Conservation (phyloP, 2,888 invertebrate genomes). For the Hesperia comma region DNA sequence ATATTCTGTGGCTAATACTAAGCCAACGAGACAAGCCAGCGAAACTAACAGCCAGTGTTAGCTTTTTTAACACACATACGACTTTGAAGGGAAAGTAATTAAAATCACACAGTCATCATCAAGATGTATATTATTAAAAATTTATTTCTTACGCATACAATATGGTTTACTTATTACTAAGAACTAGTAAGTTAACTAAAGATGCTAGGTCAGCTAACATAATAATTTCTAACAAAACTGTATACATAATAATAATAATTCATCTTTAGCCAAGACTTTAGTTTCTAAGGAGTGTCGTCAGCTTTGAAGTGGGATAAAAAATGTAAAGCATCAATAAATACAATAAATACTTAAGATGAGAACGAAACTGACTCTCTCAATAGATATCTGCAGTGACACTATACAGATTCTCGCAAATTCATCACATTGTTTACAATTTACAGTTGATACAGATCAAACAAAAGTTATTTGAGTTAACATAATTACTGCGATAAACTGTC, state of each 20-base stretch:
- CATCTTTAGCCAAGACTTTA: constrained; percentile 59
- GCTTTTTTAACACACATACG: too few relatives aligned
- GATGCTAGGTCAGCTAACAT: constrained; percentile 76
- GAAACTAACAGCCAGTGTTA: too few relatives aligned
- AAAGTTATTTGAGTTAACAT: constrained; percentile 48
- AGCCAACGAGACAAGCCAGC: too few relatives aligned
- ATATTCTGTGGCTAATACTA: too few relatives aligned
- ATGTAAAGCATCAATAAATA: constrained; percentile 74
- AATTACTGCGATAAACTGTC: constrained; percentile 42
- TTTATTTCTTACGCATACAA: constrained; percentile 81
- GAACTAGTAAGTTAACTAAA: constrained; percentile 68
- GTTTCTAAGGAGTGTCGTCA: constrained; percentile 61
- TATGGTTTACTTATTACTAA: constrained; percentile 76
- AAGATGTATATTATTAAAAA: constrained; percentile 70
- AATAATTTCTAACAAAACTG: constrained; percentile 70
- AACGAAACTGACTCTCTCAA: constrained; percentile 65
- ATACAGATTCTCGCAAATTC: constrained; percentile 70
- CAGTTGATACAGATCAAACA: constrained; percentile 66
- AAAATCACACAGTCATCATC: constrained; percentile 19
- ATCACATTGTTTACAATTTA: constrained; percentile 77
- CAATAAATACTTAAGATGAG: constrained; percentile 77
- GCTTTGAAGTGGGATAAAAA: constrained; percentile 61
- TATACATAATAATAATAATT: constrained; percentile 62
- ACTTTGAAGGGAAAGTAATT: background rate
- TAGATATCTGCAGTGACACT: constrained; percentile 56